These are phyloP conservation scores for Calyptommatus sinebrachiatus DNA, from an alignment of 2,113 vertebrate species.

Conservation along the genomic window DNA sequence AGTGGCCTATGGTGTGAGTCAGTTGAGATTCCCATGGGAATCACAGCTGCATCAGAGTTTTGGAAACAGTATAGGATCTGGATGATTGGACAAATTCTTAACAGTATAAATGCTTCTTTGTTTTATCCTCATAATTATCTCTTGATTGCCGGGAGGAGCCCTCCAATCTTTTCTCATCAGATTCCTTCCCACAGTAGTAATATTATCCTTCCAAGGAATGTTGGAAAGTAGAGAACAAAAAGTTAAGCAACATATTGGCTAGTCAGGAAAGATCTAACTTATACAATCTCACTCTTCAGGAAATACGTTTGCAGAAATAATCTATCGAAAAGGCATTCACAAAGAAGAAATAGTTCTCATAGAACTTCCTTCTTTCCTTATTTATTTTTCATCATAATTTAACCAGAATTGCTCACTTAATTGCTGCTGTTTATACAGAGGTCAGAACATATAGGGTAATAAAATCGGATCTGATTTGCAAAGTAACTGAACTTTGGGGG, in stretches of 20 bases:
- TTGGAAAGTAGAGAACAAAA: constrained; percentile 57
- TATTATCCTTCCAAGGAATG: constrained; percentile 49
- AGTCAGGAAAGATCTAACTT: constrained; percentile 35
- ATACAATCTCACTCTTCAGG: constrained; percentile 33
- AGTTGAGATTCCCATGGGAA: constrained; percentile 40
- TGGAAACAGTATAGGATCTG: constrained; percentile 25
- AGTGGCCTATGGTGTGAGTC: constrained; percentile 52
- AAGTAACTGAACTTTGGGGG: no score
- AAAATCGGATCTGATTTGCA: background rate
- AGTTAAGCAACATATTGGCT: constrained; percentile 32
- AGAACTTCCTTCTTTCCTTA: background rate
- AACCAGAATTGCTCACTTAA: no score
- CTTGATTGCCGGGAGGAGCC: constrained; percentile 44
- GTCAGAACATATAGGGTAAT: no score
- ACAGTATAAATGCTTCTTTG: constrained; percentile 29
- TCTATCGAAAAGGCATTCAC: background rate
- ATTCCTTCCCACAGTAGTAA: constrained; percentile 63
- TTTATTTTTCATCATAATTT: no score
- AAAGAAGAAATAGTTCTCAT: background rate
- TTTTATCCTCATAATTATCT: constrained; percentile 46
- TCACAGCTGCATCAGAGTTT: constrained; percentile 42
- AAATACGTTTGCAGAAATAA: background rate
- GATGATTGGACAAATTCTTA: constrained; percentile 31
- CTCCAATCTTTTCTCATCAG: constrained; percentile 49
- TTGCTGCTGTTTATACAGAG: background rate